Evolutionary conservation across 2,797 vertebrate species (phyloP).

Genomic region (Phoxinus dragarum): DNA sequence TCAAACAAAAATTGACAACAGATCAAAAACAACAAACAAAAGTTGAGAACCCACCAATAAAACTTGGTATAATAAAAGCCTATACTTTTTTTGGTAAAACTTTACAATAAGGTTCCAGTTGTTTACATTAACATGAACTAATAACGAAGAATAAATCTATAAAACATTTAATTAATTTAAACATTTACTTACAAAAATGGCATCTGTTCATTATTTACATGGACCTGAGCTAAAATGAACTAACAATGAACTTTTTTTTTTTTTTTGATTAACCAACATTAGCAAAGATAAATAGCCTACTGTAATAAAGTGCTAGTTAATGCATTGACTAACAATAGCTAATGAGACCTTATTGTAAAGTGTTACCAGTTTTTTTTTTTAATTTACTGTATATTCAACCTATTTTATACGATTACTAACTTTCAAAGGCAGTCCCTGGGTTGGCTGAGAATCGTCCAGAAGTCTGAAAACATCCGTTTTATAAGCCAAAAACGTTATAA

Average conservation of each 20-base stretch:
- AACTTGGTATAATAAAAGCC: background rate
- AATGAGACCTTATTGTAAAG: background rate
- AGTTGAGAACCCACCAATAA: background rate
- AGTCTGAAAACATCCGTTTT: background rate
- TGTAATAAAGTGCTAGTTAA: background rate
- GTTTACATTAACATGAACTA: too few relatives aligned
- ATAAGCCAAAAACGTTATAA: background rate
- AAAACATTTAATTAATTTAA: too few relatives aligned
- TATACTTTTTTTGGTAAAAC: too few relatives aligned
- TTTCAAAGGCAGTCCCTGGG: background rate
- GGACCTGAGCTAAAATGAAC: too few relatives aligned
- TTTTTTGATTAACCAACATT: too few relatives aligned
- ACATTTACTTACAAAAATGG: too few relatives aligned
- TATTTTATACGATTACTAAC: background rate
- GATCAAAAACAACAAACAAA: background rate
- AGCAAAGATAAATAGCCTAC: too few relatives aligned
- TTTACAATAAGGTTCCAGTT: too few relatives aligned
- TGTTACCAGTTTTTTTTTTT: background rate
- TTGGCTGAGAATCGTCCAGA: background rate
- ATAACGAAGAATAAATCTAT: too few relatives aligned
- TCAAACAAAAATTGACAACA: background rate
- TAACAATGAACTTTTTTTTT: too few relatives aligned
- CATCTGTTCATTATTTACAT: too few relatives aligned
- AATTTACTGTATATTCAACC: background rate
- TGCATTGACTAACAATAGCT: background rate